Evolutionary conservation across 2,113 vertebrate species (phyloP).

Genomic region (Cyprinus carpio): DNA sequence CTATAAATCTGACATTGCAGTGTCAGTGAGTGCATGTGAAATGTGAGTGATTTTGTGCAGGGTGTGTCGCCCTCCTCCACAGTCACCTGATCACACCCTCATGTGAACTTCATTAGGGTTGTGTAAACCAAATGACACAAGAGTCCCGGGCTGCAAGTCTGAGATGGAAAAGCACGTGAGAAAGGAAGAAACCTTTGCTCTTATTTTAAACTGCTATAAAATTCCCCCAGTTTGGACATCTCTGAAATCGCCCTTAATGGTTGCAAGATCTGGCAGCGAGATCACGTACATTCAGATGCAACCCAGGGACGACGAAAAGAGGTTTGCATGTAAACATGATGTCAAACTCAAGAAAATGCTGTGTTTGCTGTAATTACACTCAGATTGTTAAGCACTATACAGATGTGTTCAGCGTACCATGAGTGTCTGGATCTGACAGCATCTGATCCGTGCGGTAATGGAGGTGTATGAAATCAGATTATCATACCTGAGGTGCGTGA

Average conservation of each 20-base stretch:
- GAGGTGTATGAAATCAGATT: not conserved
- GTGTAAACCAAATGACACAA: conserved; percentile 22
- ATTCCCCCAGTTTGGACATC: conserved; percentile 12
- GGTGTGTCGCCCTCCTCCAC: conserved; percentile 60
- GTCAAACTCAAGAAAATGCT: conserved; percentile 44
- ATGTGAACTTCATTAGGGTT: conserved; percentile 59
- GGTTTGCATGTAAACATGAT: conserved; percentile 3
- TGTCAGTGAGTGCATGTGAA: too few relatives aligned
- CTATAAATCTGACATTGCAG: too few relatives aligned
- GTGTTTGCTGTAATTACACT: not conserved
- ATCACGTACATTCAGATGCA: conserved; percentile 3
- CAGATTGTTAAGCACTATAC: conserved; percentile 36
- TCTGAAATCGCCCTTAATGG: not conserved
- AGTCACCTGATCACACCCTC: conserved; percentile 65
- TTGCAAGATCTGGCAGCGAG: not conserved
- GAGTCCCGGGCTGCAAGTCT: not conserved
- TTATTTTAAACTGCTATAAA: not conserved
- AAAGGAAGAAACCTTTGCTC: conserved; percentile 16
- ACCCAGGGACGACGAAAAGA: not conserved
- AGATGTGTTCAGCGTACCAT: not conserved
- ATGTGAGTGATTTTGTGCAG: conserved; percentile 33
- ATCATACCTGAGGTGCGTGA: not conserved
- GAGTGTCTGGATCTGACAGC: not conserved
- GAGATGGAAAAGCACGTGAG: conserved; percentile 52
- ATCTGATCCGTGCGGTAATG: not conserved